These are phyloP conservation scores for Myodes glareolus DNA, from an alignment of 2,113 vertebrate genomes.

Conservation along the genomic window DNA sequence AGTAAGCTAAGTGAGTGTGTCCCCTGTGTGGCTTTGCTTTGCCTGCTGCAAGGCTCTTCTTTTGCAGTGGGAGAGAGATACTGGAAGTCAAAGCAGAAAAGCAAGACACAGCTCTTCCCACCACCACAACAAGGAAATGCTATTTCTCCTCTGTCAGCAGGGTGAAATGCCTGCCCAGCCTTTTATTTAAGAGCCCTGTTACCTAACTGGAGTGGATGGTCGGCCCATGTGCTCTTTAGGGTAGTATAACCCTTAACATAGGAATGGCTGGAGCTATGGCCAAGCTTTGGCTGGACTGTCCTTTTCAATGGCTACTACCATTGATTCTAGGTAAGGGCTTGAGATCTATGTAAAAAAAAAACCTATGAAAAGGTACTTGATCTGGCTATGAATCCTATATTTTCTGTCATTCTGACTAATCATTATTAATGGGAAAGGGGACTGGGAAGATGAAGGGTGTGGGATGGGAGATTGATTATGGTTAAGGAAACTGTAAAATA, in stretches of 20 bases:
- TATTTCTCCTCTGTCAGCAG: background rate
- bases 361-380: background rate
- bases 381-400: background rate
- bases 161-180: background rate
- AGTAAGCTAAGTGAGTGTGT: slow-evolving; percentile 35
- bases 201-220: background rate
- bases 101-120: background rate
- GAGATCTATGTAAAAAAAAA: background rate
- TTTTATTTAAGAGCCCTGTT: background rate
- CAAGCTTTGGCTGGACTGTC: background rate
- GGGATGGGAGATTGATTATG: background rate
- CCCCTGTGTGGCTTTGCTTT: slow-evolving; percentile 23
- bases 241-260: background rate
- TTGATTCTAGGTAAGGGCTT: background rate
- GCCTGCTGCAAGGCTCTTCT: slow-evolving; percentile 24
- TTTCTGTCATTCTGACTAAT: background rate
- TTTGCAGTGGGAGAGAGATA: slow-evolving; percentile 19
- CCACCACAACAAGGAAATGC: background rate
- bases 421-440: background rate
- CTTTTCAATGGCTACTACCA: background rate
- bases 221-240: background rate
- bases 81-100: slow-evolving; percentile 49
- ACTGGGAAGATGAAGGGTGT: background rate
- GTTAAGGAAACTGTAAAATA: background rate
- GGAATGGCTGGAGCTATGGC: background rate